Percentiles rank a stretch among this genome's conserved stretches.
These are phyloP conservation scores for Eulemur rubriventer DNA, from an alignment of 2,797 vertebrate genomes.

Conservation along the genomic window DNA sequence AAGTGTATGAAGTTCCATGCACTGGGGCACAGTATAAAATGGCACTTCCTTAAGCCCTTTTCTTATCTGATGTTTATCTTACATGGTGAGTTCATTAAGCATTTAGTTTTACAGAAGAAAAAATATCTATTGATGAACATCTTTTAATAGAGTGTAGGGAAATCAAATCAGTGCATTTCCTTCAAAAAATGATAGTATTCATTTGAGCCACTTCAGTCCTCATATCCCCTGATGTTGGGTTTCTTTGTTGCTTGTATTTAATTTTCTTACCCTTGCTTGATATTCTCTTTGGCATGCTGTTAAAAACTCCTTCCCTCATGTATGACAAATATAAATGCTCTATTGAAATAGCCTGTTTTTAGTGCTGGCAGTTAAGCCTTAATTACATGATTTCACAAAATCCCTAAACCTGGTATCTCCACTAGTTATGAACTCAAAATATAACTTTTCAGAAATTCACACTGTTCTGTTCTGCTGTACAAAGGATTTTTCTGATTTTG, in stretches of 20 bases:
- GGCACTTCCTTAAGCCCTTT: not conserved
- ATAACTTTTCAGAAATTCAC: not conserved
- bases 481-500: not conserved
- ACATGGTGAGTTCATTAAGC: not conserved
- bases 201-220: not conserved
- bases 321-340: not conserved
- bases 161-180: not conserved
- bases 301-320: not conserved
- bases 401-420: not conserved
- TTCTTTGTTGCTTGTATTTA: slow-evolving; percentile 7
- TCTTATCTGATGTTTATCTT: not conserved
- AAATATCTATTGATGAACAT: not conserved
- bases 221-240: not conserved
- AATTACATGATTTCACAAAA: not conserved
- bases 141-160: not conserved
- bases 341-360: not conserved
- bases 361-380: not conserved
- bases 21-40: not conserved
- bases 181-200: not conserved
- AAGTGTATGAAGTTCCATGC: not conserved
- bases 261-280: slow-evolving; percentile 14
- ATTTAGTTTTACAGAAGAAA: slow-evolving; percentile 15
- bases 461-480: not conserved
- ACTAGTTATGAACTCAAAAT: not conserved
- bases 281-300: not conserved